phyloP scores from a whole-genome alignment of 2,888 invertebrate species.

The Gnatocerus cornutus region DNA sequence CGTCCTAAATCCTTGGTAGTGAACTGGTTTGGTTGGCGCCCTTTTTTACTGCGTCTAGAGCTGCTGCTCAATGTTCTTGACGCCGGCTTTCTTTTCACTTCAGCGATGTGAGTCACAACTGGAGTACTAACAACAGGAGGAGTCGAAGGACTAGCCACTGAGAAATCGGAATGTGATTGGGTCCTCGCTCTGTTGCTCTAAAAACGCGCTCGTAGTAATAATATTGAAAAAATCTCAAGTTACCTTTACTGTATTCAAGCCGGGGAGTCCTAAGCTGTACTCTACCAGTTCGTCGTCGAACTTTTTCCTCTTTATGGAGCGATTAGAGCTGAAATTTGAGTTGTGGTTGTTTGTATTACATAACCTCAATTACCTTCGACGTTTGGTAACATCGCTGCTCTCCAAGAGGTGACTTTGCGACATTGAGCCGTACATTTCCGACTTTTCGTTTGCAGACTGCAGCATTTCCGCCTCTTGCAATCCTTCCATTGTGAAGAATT shows the following conservation, averaged over 20 bases:
- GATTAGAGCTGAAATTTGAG: constrained; percentile 80
- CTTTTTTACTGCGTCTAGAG: constrained; percentile 74
- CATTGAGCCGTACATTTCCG: constrained; percentile 55
- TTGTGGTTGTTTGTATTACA: constrained; percentile 36
- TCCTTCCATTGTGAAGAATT: constrained; percentile 52
- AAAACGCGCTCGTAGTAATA: constrained; percentile 31
- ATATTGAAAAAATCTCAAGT: constrained; percentile 6
- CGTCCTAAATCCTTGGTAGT: constrained; percentile 90
- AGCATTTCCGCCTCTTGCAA: constrained; percentile 62
- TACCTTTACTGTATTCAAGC: constrained; percentile 69
- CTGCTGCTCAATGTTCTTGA: constrained; percentile 67
- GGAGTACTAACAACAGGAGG: constrained; percentile 50
- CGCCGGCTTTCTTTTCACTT: constrained; percentile 71
- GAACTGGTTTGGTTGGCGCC: constrained; percentile 79
- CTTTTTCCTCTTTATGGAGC: constrained; percentile 95
- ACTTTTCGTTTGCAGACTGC: constrained; percentile 56
- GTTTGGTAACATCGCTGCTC: constrained; percentile 65
- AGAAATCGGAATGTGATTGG: constrained; percentile 69
- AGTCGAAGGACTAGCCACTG: constrained; percentile 61
- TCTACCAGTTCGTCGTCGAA: constrained; percentile 99
- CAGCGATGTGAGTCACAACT: constrained; percentile 51
- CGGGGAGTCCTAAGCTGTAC: constrained; percentile 84
- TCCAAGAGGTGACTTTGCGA: constrained; percentile 61
- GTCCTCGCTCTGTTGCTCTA: constrained; percentile 69
- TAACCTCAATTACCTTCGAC: constrained; percentile 64